Conservation (phyloP, 2,113 vertebrate genomes). For the Odobenus rosmarus region DNA sequence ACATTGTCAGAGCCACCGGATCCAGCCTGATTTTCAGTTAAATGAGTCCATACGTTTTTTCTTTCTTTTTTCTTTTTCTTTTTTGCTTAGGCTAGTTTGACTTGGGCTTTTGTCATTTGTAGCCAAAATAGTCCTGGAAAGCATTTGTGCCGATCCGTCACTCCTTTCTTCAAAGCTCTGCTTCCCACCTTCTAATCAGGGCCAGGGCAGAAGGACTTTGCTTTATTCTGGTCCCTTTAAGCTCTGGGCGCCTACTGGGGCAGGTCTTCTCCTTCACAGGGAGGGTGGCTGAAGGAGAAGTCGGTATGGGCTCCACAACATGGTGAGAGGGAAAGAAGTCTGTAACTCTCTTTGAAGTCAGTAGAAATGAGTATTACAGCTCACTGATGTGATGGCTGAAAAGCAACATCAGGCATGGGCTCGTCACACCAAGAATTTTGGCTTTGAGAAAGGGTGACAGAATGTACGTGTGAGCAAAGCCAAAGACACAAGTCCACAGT, state of each 20-base stretch:
- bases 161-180: neutral
- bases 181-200: neutral
- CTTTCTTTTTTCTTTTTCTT: neutral
- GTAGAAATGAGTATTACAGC: neutral
- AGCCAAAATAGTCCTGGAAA: neutral
- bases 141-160: too few species aligned
- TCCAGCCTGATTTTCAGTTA: neutral
- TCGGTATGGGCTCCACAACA: accelerated
- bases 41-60: neutral
- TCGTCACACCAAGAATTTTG: neutral
- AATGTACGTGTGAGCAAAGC: neutral
- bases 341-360: neutral
- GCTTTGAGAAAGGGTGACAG: neutral
- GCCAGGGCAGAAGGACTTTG: neutral
- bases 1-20: neutral
- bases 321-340: neutral
- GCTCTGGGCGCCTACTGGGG: neutral
- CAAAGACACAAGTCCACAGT: neutral
- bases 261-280: accelerated
- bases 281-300: neutral
- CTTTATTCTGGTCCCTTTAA: neutral
- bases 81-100: neutral
- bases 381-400: neutral
- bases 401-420: neutral
- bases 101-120: neutral